phyloP scores from a whole-genome alignment of 2,113 vertebrate genomes.

The cattle (Bos taurus) region DNA sequence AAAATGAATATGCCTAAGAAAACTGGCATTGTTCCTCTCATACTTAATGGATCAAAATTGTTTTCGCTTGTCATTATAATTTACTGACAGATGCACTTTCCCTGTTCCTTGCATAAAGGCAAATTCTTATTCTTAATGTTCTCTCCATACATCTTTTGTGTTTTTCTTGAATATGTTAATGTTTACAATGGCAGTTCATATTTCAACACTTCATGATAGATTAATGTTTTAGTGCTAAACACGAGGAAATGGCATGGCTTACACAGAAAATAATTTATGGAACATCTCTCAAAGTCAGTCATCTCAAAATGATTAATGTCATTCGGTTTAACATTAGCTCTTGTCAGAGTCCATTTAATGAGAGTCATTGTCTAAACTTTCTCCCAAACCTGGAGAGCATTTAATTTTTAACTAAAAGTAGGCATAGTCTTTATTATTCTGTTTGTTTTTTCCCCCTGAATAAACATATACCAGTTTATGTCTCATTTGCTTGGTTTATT shows the following conservation, averaged over 20 bases:
- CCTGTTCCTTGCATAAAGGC: not conserved
- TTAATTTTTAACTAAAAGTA: not conserved
- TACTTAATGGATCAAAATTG: not conserved
- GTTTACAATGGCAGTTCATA: not conserved
- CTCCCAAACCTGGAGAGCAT: not conserved
- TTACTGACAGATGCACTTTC: not conserved
- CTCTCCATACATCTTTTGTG: not conserved
- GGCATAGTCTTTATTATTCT: not conserved
- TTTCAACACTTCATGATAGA: not conserved
- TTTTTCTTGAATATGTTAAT: not conserved
- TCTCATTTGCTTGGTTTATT: not conserved
- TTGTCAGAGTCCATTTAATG: not conserved
- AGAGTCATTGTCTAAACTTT: not conserved
- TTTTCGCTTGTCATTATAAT: not conserved
- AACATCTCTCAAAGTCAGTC: not conserved
- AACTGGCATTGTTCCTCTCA: not conserved
- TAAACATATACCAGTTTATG: not conserved
- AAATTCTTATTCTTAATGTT: not conserved
- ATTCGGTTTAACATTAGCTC: not conserved
- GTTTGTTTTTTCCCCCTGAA: not conserved
- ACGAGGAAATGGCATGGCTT: not conserved
- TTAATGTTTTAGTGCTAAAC: not conserved
- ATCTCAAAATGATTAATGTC: not conserved
- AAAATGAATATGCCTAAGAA: not conserved
- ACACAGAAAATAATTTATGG: not conserved